Conservation (phyloP, 2,888 invertebrate genomes). For the Neuroscelio doddi region DNA sequence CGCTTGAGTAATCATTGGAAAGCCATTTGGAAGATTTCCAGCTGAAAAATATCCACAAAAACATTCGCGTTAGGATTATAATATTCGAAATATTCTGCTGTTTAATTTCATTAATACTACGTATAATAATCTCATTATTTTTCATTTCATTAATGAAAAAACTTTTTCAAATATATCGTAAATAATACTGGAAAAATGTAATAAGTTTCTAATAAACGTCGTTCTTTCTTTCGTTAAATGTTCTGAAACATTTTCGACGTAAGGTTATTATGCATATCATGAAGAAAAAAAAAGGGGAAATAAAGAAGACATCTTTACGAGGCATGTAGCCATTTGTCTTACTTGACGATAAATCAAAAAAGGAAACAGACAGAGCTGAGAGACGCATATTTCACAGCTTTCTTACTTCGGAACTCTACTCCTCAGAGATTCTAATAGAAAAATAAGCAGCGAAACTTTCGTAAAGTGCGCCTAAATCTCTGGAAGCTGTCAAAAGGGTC, state of each 20-base stretch:
- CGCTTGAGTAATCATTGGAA: constrained; percentile 90
- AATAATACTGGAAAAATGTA: not conserved
- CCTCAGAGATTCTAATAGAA: constrained; percentile 41
- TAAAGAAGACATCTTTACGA: constrained; percentile 24
- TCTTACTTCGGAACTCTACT: constrained; percentile 30
- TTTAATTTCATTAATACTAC: not conserved
- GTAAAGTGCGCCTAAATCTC: constrained; percentile 33
- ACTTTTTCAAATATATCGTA: not conserved
- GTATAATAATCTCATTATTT: too few species aligned
- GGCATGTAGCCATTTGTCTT: constrained; percentile 36
- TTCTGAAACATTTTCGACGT: not conserved
- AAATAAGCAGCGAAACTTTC: constrained; percentile 43
- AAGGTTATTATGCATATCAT: constrained; percentile 20
- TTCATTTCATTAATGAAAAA: not conserved
- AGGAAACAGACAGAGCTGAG: constrained; percentile 13
- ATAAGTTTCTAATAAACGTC: not conserved
- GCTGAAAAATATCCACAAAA: constrained; percentile 74
- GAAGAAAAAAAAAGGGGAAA: constrained; percentile 16
- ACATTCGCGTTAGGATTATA: not conserved
- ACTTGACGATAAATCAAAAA: constrained; percentile 22
- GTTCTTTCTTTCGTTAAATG: too few species aligned
- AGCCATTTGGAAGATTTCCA: constrained; percentile 92
- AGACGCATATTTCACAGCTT: constrained; percentile 38
- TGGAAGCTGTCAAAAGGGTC: constrained; percentile 17
- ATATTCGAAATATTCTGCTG: not conserved